Conservation (phyloP, 2,113 vertebrate genomes). For the Myodes glareolus region DNA sequence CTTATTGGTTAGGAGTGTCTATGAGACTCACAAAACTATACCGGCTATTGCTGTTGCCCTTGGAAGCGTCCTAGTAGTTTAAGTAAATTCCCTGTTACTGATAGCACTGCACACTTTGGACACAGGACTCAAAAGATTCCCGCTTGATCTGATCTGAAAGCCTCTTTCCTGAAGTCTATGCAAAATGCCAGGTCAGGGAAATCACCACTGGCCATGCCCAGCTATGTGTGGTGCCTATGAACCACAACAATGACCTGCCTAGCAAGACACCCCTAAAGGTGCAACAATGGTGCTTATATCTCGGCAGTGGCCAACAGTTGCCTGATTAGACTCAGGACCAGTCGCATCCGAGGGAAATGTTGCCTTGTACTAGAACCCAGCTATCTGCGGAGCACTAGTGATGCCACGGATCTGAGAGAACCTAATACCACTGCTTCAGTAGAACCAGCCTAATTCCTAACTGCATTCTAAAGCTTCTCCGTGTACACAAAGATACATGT, state of each 20-base stretch:
- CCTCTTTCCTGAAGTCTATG: background rate
- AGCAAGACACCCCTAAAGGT: background rate
- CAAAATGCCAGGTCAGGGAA: background rate
- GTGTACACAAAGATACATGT: background rate
- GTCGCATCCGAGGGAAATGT: background rate
- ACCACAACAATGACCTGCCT: background rate
- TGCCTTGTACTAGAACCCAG: background rate
- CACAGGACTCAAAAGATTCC: too few species aligned
- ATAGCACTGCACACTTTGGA: too few species aligned
- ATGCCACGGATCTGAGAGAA: background rate
- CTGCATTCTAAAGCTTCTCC: background rate
- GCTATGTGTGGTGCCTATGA: background rate
- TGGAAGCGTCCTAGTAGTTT: too few species aligned
- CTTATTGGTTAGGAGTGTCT: too few species aligned
- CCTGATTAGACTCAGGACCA: background rate
- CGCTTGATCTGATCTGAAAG: too few species aligned
- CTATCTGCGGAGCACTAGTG: background rate
- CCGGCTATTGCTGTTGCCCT: too few species aligned
- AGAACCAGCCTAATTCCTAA: background rate
- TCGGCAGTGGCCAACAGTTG: background rate
- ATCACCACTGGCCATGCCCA: background rate
- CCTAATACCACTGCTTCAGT: background rate
- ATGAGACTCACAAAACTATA: too few species aligned
- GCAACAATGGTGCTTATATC: background rate
- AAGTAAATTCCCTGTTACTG: too few species aligned